Percentiles rank a stretch among this genome's conserved stretches.
Evolutionary conservation across 2,888 invertebrate genomes (phyloP).

Genomic region (Athetis lepigone): DNA sequence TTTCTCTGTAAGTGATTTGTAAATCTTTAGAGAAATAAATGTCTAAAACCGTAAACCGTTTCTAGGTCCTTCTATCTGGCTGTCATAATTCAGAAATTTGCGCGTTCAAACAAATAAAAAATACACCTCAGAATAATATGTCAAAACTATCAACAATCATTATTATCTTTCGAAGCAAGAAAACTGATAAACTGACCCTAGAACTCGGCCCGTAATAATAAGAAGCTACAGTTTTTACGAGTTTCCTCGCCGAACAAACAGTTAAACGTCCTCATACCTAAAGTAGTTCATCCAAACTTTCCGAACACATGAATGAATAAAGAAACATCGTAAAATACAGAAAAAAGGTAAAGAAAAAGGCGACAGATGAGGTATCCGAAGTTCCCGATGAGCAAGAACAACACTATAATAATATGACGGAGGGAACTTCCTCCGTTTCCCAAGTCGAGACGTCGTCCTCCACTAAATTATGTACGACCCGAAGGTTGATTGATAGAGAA

Average conservation of each 20-base stretch:
- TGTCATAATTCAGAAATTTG: too few relatives aligned
- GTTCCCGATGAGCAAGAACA: slow-evolving; percentile 60
- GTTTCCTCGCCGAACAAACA: slow-evolving; percentile 43
- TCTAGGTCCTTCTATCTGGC: too few relatives aligned
- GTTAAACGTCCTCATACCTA: slow-evolving; percentile 26
- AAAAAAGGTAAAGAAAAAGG: slow-evolving; percentile 45
- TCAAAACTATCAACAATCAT: too few relatives aligned
- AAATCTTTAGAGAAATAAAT: too few relatives aligned
- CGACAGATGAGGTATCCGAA: slow-evolving; percentile 53
- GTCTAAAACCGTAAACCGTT: too few relatives aligned
- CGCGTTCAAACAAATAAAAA: too few relatives aligned
- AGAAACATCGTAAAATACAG: slow-evolving; percentile 54
- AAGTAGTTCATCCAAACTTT: slow-evolving; percentile 57
- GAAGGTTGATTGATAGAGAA: slow-evolving; percentile 64
- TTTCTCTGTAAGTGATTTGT: too few relatives aligned
- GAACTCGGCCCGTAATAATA: slow-evolving; percentile 50
- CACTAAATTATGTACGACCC: slow-evolving; percentile 60
- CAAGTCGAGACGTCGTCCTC: slow-evolving; percentile 40
- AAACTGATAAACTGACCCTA: slow-evolving; percentile 46
- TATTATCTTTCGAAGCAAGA: slow-evolving; percentile 9
- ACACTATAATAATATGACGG: slow-evolving; percentile 61
- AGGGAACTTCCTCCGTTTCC: slow-evolving; percentile 34
- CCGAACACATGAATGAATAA: slow-evolving; percentile 57
- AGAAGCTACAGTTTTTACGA: slow-evolving; percentile 54
- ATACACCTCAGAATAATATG: too few relatives aligned